Base-by-base conservation (phyloP, 35 echinoderm and acorn worm species). In the Diadema setosum region DNA sequence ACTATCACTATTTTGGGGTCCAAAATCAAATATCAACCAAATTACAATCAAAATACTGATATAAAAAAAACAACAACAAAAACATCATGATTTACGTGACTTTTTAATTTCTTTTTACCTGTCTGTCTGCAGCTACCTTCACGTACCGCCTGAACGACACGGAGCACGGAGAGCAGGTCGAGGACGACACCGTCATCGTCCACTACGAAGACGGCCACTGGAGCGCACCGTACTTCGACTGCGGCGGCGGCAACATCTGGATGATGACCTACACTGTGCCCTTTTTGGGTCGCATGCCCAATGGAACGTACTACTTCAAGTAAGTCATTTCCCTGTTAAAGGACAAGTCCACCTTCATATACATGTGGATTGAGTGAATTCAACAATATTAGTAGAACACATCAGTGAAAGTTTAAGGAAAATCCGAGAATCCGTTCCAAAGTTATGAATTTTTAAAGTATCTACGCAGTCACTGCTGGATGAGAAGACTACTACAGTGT, bases 201-300 rank as follows among this genome's bases (percentile, higher is more conserved):
- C 81, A 39, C 4, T 94, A 94, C 27, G 96, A 95, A 12, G 92
- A 99, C 82, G 96, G 96, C 6, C 90, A 99, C 44, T 99, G 96
- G 96, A 95, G 92, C 42, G 41, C 82, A 16, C 96, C 96, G 33
- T 99, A 99, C 45, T 99, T 92, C 52, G 96, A 99, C 84, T 99
- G 96, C 44, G 92, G 93, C 25, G 96, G 96, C 9, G 96, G 96
- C 7, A 84, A 99, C 42, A 99, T 99, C 1, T 99, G 96, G 96
- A 99, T 99, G 96, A 99, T 99, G 89, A 99, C 96, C 25, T 99
- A 99, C 73, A 95, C 96, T 2, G 90, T 99, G 5, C 96, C 96
- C 39, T 99, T 99, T 34, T 87, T 99, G 29, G 96, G 96, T 12
- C 50, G 73, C 15, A 42, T 59, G 24, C 46, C 55, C 3, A 94